A percentile compares a stretch with the other conserved stretches of the same genome.
phyloP scores from a whole-genome alignment of 2,113 vertebrate species.

The Maccullochella peelii region DNA sequence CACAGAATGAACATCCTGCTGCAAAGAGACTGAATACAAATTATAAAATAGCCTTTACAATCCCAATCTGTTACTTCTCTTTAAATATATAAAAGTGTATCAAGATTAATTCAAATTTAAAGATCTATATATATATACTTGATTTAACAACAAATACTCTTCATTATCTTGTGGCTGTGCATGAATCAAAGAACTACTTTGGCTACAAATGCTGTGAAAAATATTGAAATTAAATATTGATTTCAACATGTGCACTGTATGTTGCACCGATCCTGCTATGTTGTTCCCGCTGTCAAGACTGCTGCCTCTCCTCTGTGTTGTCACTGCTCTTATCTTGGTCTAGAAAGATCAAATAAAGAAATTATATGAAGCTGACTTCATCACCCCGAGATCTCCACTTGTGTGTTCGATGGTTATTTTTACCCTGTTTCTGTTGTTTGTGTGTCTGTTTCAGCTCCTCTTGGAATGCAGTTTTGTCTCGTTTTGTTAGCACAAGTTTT shows the following conservation, averaged over 20 bases:
- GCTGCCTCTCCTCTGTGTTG: conserved; percentile 56
- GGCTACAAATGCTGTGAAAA: conserved; percentile 38
- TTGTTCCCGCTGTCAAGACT: conserved; percentile 31
- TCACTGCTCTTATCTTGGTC: not conserved
- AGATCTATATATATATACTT: not conserved
- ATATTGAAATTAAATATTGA: not conserved
- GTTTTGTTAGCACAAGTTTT: not conserved
- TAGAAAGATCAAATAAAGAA: conserved; percentile 1
- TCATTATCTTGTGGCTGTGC: not conserved
- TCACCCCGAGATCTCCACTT: not conserved
- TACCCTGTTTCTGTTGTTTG: conserved; percentile 12
- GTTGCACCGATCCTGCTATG: not conserved
- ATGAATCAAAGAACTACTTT: conserved; percentile 35
- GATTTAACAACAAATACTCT: not conserved
- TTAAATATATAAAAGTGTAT: not conserved
- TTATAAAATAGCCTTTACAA: not conserved
- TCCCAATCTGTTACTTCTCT: not conserved
- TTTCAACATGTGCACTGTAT: not conserved
- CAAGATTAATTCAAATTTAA: not conserved
- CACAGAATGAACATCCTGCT: not conserved
- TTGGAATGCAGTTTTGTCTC: conserved; percentile 9
- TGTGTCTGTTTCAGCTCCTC: conserved; percentile 28
- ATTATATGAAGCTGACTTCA: not conserved
- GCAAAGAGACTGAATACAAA: not conserved
- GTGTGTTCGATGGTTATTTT: conserved; percentile 10